Base-by-base conservation (phyloP, 2,113 vertebrate species). In the Brachyistius frenatus region DNA sequence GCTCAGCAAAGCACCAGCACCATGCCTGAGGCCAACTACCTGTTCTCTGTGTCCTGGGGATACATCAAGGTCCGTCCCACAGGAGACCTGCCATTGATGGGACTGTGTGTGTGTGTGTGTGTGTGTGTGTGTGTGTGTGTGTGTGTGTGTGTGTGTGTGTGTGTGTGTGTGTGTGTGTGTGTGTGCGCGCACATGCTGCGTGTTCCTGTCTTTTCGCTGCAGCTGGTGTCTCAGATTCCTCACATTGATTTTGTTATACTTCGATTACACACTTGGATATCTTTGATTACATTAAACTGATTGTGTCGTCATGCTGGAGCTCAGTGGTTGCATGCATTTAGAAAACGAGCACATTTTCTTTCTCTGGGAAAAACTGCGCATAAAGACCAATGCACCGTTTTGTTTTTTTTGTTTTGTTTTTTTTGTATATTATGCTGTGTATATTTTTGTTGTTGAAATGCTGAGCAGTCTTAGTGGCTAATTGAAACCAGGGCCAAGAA, bases 21-120 rank as follows among this genome's bases (percentile, higher is more conserved):
- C 95, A 99, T 99, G 97, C 97, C 97, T 84, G 97, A 99, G 93
- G 95, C 96, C 88, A 99, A 97, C 93, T 97, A 97, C 95, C 94
- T 99, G 86, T 94, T 98, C 61, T 98, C 97, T 69, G 96, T 98
- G 65, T 99, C 97, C 91, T 99, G 98, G 97, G 96, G 97, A 92
- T 99, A 98, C 83, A 98, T 98, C 78, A 98, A 99, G 97, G 98
- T 99, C 95, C 96, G 97, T 98, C 87, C 3, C 32, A 33, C 30
- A 44, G 41, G 7, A 70, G 67, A 14, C 3, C 5, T 30, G 13
- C 5, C 66, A 35, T 64, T 11, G 74, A 70, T 31, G 16, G 39
- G 49, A 58, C 61, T 5, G 5, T 80, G 49, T 66, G 37, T 31
- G 14, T 33, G 11, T 56, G 49, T 50, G 58, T 86, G 65, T 71